Evolutionary conservation across 2,113 vertebrate genomes (phyloP), one percentile per base, ranked within the genome.

Genomic region (Megaceryle maxima): DNA sequence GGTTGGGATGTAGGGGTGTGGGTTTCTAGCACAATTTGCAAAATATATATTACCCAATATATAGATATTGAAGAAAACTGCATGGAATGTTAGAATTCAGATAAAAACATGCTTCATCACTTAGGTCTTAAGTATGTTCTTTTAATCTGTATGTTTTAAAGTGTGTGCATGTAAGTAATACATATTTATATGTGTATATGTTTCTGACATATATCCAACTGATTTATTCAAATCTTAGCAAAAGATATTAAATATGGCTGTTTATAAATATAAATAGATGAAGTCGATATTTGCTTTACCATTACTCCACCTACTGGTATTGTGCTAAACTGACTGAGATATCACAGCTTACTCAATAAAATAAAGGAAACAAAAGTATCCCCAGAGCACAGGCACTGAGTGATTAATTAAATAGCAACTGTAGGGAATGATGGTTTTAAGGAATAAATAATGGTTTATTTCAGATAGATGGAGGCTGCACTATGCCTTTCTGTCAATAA

Each of bases 271-370:
- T 73, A 94, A 86, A 92, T 51, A 95, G 5, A 53, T 39, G 57
- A 37, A 84, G 28, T 66, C 64, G 92, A 5, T 70, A 98, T 98
- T 97, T 98, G 96, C 96, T 98, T 98, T 98, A 97, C 97, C 96
- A 97, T 98, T 94, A 96, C 98, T 97, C 98, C 98, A 98, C 97
- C 98, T 98, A 97, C 98, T 98, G 98, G 98, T 90, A 21, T 83
- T 92, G 72, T 88, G n/a, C 64, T 96, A 96, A 93, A 97, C 60
- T 97, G 85, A 91, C 79, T 92, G 76, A 62, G 53, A 72, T 79
- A 67, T 24, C 73, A 55, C 39, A 79, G 11, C 13, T 83, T 64
- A 46, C 56, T 84, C 16, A 48, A n/a, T n/a, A 78, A 64, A 75
- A 31, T 24, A 24, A 53, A 56, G 12, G 35, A 60, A 78, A 82